Base-by-base conservation (phyloP, 2,113 vertebrate species). In the Piprites chloris region DNA sequence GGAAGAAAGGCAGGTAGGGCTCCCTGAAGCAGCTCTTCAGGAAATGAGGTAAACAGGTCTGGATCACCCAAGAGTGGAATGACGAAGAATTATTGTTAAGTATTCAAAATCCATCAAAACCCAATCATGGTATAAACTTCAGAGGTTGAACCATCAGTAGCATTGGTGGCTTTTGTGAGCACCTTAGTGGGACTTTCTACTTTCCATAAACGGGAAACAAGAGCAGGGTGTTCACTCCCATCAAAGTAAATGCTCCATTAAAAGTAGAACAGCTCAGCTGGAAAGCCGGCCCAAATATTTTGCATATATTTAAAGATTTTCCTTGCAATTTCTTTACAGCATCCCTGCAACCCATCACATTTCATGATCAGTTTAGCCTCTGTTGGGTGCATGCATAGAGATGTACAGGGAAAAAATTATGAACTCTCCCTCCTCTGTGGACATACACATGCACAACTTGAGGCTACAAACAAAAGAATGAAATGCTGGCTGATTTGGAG, bases 171-270 rank as follows among this genome's bases (percentile, higher is more conserved):
- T 49, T 86, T n/a, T 75, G 30, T 11, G 35, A 84, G 27, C 19
- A 56, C 11, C 18, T 78, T 35, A 32, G 5, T 35, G 53, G 12
- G 28, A 56, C 17, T 47, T 96, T 32, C 26, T 44, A 13, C 23
- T 46, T 81, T 65, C 14, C 0, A 6, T 41, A 3, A 0, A 27
- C 5, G 12, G 55, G 47, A 84, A 94, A 76, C 15, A 24, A n/a
- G 20, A 5, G 0, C 19, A 26, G 20, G 20, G 7, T 35, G 3
- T 41, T 46, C 13, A 4, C 56, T 65, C 69, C 22, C 2, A 1
- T 55, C 14, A 46, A 73, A 46, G 19, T 6, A 78, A 75, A 55
- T 33, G 55, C 24, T 42, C 30, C n/a, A 6, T 41, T 41, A 49
- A 50, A 11, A 71, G 39, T 2, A 89, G 52, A 67, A n/a, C 1